These are phyloP conservation scores for Tichodroma muraria DNA, from an alignment of 2,113 vertebrate genomes.

Conservation along the genomic window DNA sequence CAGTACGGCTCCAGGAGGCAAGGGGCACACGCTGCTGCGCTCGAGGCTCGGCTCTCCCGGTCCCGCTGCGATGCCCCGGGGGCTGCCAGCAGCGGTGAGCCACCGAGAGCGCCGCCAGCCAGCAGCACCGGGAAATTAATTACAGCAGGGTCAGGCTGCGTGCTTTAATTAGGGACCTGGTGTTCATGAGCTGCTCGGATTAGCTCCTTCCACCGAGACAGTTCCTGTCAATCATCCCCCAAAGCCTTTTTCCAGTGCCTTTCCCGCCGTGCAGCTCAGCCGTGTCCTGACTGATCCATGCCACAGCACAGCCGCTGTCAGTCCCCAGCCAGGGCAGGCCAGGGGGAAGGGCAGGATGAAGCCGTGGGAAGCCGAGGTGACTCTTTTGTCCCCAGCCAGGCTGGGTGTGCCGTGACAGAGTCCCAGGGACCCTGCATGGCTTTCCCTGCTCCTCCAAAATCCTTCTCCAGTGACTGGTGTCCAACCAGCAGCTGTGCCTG, in stretches of 20 bases:
- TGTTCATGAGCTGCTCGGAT: conserved; percentile 7
- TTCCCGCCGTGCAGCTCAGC: background rate
- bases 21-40: background rate
- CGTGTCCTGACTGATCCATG: background rate
- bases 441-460: background rate
- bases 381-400: background rate
- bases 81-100: background rate
- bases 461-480: background rate
- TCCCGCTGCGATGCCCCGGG: fast-evolving
- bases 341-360: background rate
- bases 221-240: conserved; percentile 10
- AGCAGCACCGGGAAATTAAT: conserved; percentile 25
- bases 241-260: background rate
- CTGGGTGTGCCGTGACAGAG: background rate
- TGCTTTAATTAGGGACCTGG: conserved; percentile 42
- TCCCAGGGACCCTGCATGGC: background rate
- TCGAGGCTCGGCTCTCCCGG: fast-evolving
- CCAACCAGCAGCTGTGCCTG: background rate
- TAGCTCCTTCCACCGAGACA: background rate
- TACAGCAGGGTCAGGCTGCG: conserved; percentile 16
- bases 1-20: fast-evolving
- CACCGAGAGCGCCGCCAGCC: background rate
- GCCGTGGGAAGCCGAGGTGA: background rate
- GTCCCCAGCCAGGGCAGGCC: background rate
- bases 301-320: background rate